Percentiles rank a stretch among this genome's conserved stretches.
These are phyloP conservation scores for Microplitis demolitor DNA, from an alignment of 1,140 invertebrate species.

Conservation along the genomic window DNA sequence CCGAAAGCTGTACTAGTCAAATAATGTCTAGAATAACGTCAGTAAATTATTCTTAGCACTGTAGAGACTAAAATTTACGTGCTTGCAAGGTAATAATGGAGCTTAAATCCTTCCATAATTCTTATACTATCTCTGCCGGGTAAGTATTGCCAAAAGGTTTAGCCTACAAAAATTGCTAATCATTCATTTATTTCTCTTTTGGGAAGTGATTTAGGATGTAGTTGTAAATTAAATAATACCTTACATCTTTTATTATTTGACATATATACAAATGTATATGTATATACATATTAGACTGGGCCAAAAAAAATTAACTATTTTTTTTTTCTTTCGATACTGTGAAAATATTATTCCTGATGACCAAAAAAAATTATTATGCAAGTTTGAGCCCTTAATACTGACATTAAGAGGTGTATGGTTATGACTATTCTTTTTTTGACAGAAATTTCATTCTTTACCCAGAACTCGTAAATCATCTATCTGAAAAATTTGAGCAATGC, in stretches of 20 bases:
- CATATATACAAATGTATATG: no score
- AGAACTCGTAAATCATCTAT: no score
- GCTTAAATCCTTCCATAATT: conserved; percentile 51
- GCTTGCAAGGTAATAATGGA: conserved; percentile 44
- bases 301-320: no score
- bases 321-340: no score
- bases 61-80: conserved; percentile 58
- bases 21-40: conserved; percentile 19
- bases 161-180: conserved; percentile 49
- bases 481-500: no score
- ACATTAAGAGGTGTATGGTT: no score
- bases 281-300: no score
- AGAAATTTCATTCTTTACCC: no score
- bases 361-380: no score
- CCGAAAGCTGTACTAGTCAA: background rate
- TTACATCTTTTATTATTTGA: background rate
- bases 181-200: conserved; percentile 56
- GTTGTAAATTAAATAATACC: conserved; percentile 20
- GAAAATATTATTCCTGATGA: no score
- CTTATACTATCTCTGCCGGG: conserved; percentile 54
- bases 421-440: no score
- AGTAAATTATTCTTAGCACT: conserved; percentile 61
- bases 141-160: conserved; percentile 39
- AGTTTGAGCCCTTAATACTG: no score
- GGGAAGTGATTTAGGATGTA: conserved; percentile 39